Conservation (phyloP, 2,113 vertebrate genomes). For the Oncorhynchus keta region DNA sequence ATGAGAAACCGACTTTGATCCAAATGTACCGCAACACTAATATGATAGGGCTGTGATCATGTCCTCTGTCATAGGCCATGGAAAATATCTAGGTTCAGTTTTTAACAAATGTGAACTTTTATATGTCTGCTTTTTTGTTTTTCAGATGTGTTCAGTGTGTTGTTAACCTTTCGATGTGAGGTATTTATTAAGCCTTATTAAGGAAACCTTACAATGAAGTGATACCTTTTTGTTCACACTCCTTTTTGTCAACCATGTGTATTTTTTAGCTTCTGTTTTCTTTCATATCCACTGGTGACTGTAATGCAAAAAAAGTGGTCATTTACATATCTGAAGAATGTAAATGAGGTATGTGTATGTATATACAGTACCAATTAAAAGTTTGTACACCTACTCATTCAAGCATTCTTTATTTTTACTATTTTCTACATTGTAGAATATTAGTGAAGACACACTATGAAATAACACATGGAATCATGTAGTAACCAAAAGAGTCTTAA, state of each 20-base stretch:
- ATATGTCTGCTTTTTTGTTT: too few relatives aligned
- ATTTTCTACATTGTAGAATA: too few relatives aligned
- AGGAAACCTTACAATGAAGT: not conserved
- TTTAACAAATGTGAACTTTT: too few relatives aligned
- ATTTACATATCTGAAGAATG: conserved; percentile 32
- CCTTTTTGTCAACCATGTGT: not conserved
- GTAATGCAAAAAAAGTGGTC: conserved; percentile 18
- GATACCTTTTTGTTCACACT: conserved; percentile 8
- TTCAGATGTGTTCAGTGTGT: not conserved
- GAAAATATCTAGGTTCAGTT: not conserved
- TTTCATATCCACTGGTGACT: conserved; percentile 16
- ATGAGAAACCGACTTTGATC: not conserved
- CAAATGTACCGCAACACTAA: not conserved
- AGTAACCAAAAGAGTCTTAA: conserved; percentile 15
- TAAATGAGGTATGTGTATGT: conserved; percentile 47
- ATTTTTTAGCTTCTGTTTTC: not conserved
- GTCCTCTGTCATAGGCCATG: not conserved
- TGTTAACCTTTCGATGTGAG: not conserved
- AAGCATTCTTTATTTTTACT: too few relatives aligned
- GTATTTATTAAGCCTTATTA: conserved; percentile 6
- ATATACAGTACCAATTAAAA: too few relatives aligned
- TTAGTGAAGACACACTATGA: too few relatives aligned
- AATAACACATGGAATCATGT: too few relatives aligned
- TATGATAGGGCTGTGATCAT: not conserved
- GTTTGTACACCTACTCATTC: too few relatives aligned